Evolutionary conservation across 1,140 invertebrate genomes (phyloP).

Genomic region (Zaprionus davidi): DNA sequence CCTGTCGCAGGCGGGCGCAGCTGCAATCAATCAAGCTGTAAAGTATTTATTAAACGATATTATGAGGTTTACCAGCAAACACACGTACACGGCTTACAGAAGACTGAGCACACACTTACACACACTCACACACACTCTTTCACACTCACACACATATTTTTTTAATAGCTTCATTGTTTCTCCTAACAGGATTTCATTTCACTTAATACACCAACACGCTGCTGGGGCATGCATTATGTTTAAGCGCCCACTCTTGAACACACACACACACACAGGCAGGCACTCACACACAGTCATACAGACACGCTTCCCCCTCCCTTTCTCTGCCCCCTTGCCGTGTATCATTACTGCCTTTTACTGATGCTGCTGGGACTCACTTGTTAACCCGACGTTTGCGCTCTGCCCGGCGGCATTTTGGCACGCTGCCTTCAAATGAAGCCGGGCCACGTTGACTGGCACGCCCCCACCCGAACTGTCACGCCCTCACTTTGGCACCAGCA

Average conservation of each 20-base stretch:
- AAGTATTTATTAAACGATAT: constrained; percentile 82
- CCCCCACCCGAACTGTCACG: not conserved
- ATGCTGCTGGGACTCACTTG: constrained; percentile 55
- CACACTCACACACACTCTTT: constrained; percentile 2
- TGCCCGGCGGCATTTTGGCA: constrained; percentile 71
- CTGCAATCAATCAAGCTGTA: constrained; percentile 79
- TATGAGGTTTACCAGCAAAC: constrained; percentile 68
- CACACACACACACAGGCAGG: constrained; percentile 6
- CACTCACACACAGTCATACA: not conserved
- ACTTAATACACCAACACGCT: constrained; percentile 69
- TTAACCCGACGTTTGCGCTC: constrained; percentile 59
- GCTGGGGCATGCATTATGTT: constrained; percentile 41
- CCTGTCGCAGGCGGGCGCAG: constrained; percentile 58
- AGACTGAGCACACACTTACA: not conserved
- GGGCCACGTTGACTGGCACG: constrained; percentile 12
- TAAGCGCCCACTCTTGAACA: constrained; percentile 19
- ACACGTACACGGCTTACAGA: constrained; percentile 15
- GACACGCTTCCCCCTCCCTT: not conserved
- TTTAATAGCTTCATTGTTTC: constrained; percentile 82
- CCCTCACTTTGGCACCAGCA: not conserved
- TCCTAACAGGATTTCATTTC: constrained; percentile 79
- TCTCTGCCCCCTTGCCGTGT: constrained; percentile 1
- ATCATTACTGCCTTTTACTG: constrained; percentile 65
- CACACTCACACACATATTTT: constrained; percentile 48
- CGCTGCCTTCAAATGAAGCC: constrained; percentile 45